Conservation (phyloP, 2,797 vertebrate species). For the Liparis tanakae region DNA sequence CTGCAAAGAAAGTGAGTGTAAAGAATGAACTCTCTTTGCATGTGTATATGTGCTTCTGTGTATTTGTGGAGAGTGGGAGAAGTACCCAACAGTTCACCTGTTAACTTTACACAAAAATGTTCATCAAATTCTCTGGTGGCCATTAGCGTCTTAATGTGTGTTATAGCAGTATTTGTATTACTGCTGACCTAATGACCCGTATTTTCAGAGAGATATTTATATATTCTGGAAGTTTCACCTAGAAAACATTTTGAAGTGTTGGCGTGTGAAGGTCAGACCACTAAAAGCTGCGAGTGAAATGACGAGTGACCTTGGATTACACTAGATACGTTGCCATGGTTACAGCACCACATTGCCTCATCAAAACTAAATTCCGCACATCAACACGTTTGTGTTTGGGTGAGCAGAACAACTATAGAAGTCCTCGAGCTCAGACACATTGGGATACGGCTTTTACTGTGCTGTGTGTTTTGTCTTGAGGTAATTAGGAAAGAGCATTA, state of each 20-base stretch:
- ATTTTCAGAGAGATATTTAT: slow-evolving; percentile 11
- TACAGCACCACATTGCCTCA: slow-evolving; percentile 41
- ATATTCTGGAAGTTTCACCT: slow-evolving; percentile 6
- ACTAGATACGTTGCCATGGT: slow-evolving; percentile 41
- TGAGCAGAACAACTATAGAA: slow-evolving; percentile 1
- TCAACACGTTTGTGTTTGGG: slow-evolving; percentile 31
- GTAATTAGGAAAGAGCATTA: background rate
- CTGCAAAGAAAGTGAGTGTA: background rate
- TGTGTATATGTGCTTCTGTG: background rate
- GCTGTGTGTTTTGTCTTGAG: background rate
- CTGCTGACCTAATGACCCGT: slow-evolving; percentile 9
- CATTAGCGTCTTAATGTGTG: background rate
- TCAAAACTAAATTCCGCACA: slow-evolving; percentile 36
- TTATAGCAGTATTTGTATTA: slow-evolving; percentile 9
- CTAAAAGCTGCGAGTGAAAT: slow-evolving; percentile 27
- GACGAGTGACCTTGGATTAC: slow-evolving; percentile 12
- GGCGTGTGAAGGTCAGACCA: background rate
- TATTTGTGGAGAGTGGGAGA: background rate
- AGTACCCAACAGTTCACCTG: background rate
- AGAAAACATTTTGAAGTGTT: slow-evolving; percentile 24
- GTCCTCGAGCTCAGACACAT: too few species aligned
- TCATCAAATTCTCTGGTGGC: background rate
- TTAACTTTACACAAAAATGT: background rate
- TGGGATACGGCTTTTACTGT: too few species aligned
- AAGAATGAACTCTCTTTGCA: background rate